Evolutionary conservation across 2,113 vertebrate genomes (phyloP).

Genomic region (Symphodus melops): DNA sequence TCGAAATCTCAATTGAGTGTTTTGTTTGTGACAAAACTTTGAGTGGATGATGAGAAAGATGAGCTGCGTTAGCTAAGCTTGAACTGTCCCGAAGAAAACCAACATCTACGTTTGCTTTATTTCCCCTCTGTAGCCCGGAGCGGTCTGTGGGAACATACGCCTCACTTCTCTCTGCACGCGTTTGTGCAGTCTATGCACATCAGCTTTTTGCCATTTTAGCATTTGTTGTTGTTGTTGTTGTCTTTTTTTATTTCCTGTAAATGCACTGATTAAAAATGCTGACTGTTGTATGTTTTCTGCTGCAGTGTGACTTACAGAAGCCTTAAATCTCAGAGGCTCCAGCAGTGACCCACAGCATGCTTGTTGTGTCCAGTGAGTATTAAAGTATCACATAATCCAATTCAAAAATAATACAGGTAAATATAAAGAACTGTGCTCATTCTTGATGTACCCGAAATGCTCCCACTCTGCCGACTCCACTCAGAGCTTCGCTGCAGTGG

Average conservation of each 20-base stretch:
- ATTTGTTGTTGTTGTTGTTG: neutral
- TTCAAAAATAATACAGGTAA: too few relatives aligned
- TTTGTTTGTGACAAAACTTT: neutral
- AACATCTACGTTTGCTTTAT: neutral
- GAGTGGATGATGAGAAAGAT: neutral
- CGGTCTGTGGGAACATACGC: constrained; percentile 1
- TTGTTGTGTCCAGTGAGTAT: neutral
- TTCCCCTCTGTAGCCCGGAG: neutral
- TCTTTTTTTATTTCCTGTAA: constrained; percentile 1
- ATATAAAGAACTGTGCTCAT: too few relatives aligned
- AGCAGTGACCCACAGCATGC: neutral
- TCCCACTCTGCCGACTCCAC: too few relatives aligned
- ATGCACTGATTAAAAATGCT: constrained; percentile 7
- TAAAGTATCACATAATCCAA: too few relatives aligned
- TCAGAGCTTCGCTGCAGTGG: too few relatives aligned
- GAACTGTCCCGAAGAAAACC: neutral
- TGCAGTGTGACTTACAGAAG: neutral
- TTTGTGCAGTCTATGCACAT: neutral
- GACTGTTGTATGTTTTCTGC: constrained; percentile 14
- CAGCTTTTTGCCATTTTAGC: constrained; percentile 4
- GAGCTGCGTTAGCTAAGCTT: neutral
- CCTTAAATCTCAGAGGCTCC: neutral
- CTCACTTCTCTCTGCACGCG: neutral
- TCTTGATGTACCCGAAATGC: too few relatives aligned
- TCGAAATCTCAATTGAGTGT: too few relatives aligned